Percentiles rank a stretch among this genome's conserved stretches.
phyloP scores from a whole-genome alignment of 2,888 invertebrate genomes.

The Coelopa pilipes region DNA sequence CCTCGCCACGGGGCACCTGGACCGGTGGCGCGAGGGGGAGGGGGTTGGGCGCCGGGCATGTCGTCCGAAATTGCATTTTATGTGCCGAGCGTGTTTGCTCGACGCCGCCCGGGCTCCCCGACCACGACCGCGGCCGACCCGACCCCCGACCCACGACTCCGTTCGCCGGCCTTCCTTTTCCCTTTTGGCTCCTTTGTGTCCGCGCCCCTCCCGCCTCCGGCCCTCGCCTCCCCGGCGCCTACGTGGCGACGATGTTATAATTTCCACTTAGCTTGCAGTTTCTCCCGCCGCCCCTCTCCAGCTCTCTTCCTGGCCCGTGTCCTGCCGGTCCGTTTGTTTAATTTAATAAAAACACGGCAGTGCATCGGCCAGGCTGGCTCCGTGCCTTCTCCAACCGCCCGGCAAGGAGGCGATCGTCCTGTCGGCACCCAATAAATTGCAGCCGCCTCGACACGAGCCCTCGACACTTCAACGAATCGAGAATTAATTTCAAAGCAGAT shows the following conservation, averaged over 20 bases:
- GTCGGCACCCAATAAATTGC: conserved; percentile 32
- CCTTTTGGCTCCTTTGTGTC: too few species aligned
- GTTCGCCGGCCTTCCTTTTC: too few species aligned
- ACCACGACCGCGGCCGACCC: too few species aligned
- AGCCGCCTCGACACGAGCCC: conserved; percentile 16
- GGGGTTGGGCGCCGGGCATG: conserved; percentile 11
- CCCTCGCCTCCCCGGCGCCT: too few species aligned
- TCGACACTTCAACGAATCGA: conserved; percentile 34
- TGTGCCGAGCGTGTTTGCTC: conserved; percentile 31
- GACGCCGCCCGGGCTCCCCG: neutral
- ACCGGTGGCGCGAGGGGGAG: neutral
- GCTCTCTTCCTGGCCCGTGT: neutral
- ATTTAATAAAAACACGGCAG: conserved; percentile 30
- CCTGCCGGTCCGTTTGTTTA: conserved; percentile 2
- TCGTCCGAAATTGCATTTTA: conserved; percentile 32
- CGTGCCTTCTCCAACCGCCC: neutral
- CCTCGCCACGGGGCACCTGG: too few species aligned
- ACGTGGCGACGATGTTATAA: conserved; percentile 21
- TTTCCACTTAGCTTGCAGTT: conserved; percentile 25
- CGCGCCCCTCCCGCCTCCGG: too few species aligned
- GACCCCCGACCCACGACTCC: neutral
- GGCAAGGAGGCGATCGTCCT: neutral
- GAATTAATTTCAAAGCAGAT: conserved; percentile 29
- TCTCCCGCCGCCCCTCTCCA: neutral
- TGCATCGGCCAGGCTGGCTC: conserved; percentile 13